phyloP scores from a whole-genome alignment of 2,888 invertebrate species.

The Acanthopleura granulata region DNA sequence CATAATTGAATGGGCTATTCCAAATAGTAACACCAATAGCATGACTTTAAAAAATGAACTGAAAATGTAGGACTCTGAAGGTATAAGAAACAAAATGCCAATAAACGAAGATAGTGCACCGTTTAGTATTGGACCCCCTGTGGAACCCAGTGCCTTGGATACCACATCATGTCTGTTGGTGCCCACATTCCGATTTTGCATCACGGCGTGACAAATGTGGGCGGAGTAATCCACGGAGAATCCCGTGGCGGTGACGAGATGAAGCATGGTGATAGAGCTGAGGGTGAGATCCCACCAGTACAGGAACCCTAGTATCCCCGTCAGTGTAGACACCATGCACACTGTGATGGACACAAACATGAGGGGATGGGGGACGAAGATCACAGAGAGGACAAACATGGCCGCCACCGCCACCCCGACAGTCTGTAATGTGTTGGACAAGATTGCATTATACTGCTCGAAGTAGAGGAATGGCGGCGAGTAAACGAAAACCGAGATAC shows the following conservation, averaged over 20 bases:
- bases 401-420: constrained; percentile 52
- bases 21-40: constrained; percentile 43
- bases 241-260: constrained; percentile 55
- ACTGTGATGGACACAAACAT: constrained; percentile 45
- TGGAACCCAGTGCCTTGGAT: constrained; percentile 30
- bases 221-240: constrained; percentile 57
- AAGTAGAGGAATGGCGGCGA: constrained; percentile 46
- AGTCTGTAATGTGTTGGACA: constrained; percentile 53
- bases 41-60: constrained; percentile 43
- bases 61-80: constrained; percentile 41
- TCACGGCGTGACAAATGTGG: constrained; percentile 49
- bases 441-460: constrained; percentile 56
- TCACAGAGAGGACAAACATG: constrained; percentile 48
- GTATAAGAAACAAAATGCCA: constrained; percentile 39
- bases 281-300: constrained; percentile 47
- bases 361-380: constrained; percentile 56
- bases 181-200: constrained; percentile 28
- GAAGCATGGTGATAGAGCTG: constrained; percentile 56
- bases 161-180: constrained; percentile 30
- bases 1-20: constrained; percentile 43
- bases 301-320: constrained; percentile 57
- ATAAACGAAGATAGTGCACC: constrained; percentile 44
- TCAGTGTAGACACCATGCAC: constrained; percentile 49
- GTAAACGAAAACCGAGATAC: constrained; percentile 44
- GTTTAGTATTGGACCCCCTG: constrained; percentile 42